phyloP scores from a whole-genome alignment of 1,140 invertebrate species.

The Helicoverpa zea region DNA sequence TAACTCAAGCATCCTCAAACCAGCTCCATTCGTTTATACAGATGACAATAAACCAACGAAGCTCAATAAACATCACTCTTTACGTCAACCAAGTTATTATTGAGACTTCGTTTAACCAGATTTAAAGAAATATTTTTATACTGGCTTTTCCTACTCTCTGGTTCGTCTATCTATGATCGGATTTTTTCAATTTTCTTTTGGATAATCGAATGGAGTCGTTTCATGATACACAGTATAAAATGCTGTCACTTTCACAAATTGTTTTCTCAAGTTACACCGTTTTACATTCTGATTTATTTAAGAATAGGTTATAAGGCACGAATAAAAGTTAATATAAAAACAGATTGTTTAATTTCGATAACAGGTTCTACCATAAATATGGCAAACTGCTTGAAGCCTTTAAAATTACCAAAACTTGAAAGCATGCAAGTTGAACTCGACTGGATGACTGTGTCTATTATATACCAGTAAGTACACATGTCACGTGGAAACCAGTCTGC shows the following conservation, averaged over 20 bases:
- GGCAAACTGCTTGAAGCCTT: no score
- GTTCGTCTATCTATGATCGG: no score
- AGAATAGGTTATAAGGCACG: slow-evolving; percentile 54
- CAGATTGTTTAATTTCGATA: neutral
- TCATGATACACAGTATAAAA: slow-evolving; percentile 17
- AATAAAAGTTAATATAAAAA: slow-evolving; percentile 46
- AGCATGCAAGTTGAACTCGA: no score
- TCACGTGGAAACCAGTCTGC: no score
- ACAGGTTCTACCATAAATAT: neutral
- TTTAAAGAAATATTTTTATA: neutral
- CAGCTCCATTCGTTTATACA: slow-evolving; percentile 24
- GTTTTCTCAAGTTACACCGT: slow-evolving; percentile 46
- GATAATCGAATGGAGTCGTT: slow-evolving; percentile 34
- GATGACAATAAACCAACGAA: slow-evolving; percentile 10
- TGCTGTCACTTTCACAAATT: slow-evolving; percentile 51
- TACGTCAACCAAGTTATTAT: neutral
- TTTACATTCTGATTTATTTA: slow-evolving; percentile 44
- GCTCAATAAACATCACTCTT: neutral
- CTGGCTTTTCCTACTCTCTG: no score
- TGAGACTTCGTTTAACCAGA: slow-evolving; percentile 12
- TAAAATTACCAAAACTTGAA: no score
- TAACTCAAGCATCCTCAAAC: slow-evolving; percentile 82
- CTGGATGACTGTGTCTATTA: no score
- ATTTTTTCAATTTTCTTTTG: neutral
- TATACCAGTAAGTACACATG: no score